phyloP scores from a whole-genome alignment of 2,888 invertebrate species.

The Ptychoptera contaminata region DNA sequence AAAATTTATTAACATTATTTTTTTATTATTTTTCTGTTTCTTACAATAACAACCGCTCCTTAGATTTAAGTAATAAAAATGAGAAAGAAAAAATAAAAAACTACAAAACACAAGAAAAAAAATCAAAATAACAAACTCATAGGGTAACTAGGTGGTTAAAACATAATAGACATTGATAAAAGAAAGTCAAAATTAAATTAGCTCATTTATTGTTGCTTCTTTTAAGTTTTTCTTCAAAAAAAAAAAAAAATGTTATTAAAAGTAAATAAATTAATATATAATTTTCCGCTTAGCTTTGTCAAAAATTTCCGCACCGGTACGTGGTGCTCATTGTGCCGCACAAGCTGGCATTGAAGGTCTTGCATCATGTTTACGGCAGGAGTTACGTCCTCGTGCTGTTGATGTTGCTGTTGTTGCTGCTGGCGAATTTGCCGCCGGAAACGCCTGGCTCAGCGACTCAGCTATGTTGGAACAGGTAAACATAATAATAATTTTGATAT shows the following conservation, averaged over 20 bases:
- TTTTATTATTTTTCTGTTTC: no score
- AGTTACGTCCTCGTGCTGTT: conserved; percentile 63
- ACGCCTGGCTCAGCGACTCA: conserved; percentile 56
- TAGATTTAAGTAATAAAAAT: no score
- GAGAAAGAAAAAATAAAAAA: no score
- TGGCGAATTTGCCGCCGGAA: conserved; percentile 70
- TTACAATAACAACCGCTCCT: neutral
- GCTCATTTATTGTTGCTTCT: no score
- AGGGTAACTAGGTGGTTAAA: no score
- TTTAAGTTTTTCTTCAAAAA: no score
- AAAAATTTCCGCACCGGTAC: conserved; percentile 52
- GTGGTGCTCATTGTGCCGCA: conserved; percentile 66
- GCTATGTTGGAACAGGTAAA: conserved; percentile 42
- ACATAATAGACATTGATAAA: no score
- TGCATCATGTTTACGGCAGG: conserved; percentile 62
- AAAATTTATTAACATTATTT: no score
- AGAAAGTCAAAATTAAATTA: no score
- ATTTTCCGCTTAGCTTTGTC: neutral
- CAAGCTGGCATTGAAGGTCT: conserved; percentile 67
- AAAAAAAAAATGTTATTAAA: no score
- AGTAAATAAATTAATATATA: no score
- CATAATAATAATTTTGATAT: conserved; percentile 1
- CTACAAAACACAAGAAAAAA: neutral
- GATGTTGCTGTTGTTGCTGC: conserved; percentile 73
- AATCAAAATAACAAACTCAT: no score